phyloP scores from a whole-genome alignment of 2,113 vertebrate species.

The Xenopus borealis region DNA sequence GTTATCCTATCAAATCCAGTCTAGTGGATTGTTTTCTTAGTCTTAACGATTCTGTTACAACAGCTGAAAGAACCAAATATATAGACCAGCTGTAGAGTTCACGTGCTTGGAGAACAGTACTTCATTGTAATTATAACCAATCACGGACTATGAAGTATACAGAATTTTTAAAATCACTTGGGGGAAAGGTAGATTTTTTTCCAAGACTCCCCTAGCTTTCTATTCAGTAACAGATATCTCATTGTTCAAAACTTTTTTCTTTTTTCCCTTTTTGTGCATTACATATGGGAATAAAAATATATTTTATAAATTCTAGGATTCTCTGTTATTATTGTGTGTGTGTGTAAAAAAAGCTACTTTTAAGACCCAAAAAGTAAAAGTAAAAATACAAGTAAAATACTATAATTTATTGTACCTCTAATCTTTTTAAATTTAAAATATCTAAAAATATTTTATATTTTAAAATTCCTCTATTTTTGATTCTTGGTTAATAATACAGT shows the following conservation, averaged over 20 bases:
- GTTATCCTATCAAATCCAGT: constrained; percentile 39
- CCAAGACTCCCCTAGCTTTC: constrained; percentile 3
- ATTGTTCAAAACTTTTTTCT: neutral
- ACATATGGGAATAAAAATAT: neutral
- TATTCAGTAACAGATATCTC: neutral
- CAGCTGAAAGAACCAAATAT: constrained; percentile 43
- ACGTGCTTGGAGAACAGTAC: constrained; percentile 31
- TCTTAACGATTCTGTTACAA: constrained; percentile 46
- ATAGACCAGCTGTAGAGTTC: constrained; percentile 44
- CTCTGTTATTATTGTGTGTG: too few relatives aligned
- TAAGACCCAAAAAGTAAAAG: too few relatives aligned
- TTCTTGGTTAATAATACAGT: too few relatives aligned
- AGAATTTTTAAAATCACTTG: constrained; percentile 35
- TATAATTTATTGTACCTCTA: too few relatives aligned
- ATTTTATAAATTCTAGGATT: neutral
- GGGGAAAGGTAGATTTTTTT: constrained; percentile 23
- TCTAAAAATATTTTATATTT: too few relatives aligned
- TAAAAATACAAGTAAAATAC: too few relatives aligned
- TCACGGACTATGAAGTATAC: constrained; percentile 31
- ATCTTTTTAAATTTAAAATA: too few relatives aligned
- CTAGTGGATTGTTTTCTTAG: constrained; percentile 44
- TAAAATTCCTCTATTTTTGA: too few relatives aligned
- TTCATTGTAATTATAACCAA: constrained; percentile 43
- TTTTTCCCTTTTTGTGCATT: neutral
- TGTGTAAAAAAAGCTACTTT: too few relatives aligned